Base-by-base conservation (phyloP, 2,113 vertebrate species). In the Scomber scombrus region DNA sequence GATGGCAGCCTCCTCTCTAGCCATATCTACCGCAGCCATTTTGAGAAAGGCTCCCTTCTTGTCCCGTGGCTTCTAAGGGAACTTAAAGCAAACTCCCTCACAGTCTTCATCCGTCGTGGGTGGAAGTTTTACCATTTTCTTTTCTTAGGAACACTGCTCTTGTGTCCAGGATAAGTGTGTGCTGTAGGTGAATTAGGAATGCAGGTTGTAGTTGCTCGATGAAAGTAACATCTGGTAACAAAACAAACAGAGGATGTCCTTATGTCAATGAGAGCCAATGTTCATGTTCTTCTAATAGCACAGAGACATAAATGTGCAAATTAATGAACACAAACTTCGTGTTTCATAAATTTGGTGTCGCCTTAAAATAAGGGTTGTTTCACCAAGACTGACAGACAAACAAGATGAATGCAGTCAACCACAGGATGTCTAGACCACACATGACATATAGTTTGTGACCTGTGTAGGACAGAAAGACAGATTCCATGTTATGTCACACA, bases 21-120 rank as follows among this genome's bases (percentile, higher is more conserved):
- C 81, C 80, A 76, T 89, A 76, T 78, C 86, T 79, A 71, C 90
- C 88, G 14, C 87, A 92, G 86, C 85, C 82, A 83, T 89, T 90
- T 93, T 89, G 40, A 90, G 82, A 78, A 71, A 74, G 34, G 34
- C 77, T 85, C 75, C 80, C 84, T 88, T 64, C 85, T 88, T 75
- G 82, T 85, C 60, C 75, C 86, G 88, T 69, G 88, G 85, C 81
- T 89, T 78, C n/a, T 61, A 21, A 80, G 71, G 66, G 57, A 78
- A 16, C 71, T 78, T 68, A 49, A 67, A 26, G 64, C 79, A 82
- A 86, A 73, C 65, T 73, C 67, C 81, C 74, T 86, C 14, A 1
- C 43, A 26, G 40, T 26, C 31, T 31, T 58, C 70, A 76, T 84
- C 61, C 11, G 10, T 13, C 3, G 47, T 61, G 68, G 79, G 63